Conservation (phyloP, 2,113 vertebrate genomes). For the Vidua chalybeata region DNA sequence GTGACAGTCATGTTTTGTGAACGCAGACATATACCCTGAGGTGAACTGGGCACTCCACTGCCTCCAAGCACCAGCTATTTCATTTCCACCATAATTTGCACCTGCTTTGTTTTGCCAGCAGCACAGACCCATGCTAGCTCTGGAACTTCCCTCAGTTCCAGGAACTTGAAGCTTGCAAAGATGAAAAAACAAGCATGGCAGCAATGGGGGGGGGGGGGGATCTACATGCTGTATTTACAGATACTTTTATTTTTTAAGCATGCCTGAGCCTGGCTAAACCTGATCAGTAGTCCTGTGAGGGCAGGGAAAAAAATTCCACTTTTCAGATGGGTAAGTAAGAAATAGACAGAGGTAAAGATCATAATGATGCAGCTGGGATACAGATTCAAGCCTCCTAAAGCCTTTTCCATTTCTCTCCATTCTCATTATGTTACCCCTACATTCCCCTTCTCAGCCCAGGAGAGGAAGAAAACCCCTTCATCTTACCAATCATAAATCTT, state of each 20-base stretch:
- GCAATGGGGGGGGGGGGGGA: neutral
- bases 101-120: conserved; percentile 84
- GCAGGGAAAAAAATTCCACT: neutral
- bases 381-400: neutral
- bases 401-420: neutral
- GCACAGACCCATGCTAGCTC: conserved; percentile 76
- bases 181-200: conserved; percentile 48
- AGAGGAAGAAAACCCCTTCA: neutral
- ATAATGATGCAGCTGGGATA: neutral
- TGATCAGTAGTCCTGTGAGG: neutral
- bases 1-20: conserved; percentile 78
- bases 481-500: neutral
- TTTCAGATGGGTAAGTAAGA: neutral
- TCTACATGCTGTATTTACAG: neutral
- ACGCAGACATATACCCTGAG: conserved; percentile 74
- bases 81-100: conserved; percentile 80
- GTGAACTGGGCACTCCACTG: conserved; percentile 78
- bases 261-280: neutral
- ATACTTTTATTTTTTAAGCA: neutral
- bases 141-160: conserved; percentile 62
- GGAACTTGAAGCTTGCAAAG: conserved; percentile 49
- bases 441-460: neutral
- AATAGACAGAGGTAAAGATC: neutral
- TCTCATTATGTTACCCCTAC: neutral
- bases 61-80: conserved; percentile 75